Evolutionary conservation across 2,888 invertebrate species (phyloP).

Genomic region (Amphipyra tragopoginis): DNA sequence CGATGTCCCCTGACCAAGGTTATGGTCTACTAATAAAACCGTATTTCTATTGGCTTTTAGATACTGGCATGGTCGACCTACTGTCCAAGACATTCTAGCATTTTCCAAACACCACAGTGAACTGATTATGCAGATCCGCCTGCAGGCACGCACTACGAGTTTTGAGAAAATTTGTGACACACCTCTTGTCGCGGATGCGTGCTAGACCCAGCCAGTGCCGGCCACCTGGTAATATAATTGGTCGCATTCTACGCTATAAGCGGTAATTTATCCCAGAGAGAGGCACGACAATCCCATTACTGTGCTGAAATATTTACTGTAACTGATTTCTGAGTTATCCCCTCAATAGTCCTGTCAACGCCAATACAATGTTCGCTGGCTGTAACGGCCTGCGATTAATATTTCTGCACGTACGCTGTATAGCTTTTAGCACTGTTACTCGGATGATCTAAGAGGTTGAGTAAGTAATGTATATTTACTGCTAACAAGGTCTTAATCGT

Average conservation of each 20-base stretch:
- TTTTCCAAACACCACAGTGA: no score
- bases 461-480: conserved; percentile 3
- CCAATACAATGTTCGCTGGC: conserved; percentile 2
- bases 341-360: conserved; percentile 35
- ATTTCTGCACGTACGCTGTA: conserved; percentile 18
- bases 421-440: conserved; percentile 21
- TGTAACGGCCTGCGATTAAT: conserved; percentile 29
- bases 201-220: no score
- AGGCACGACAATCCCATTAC: conserved; percentile 12
- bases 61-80: no score
- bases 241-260: not conserved
- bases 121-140: no score
- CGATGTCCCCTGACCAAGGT: no score
- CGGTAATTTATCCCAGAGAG: not conserved
- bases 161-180: no score
- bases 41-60: no score
- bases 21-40: no score
- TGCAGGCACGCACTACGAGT: no score
- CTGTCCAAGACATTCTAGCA: no score
- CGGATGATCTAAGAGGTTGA: conserved; percentile 11
- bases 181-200: no score
- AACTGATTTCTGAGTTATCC: conserved; percentile 22
- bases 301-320: conserved; percentile 34
- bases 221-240: not conserved
- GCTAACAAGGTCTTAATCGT: conserved; percentile 3